These are phyloP conservation scores for Cydia splendana DNA, from an alignment of 1,140 invertebrate species.

Conservation along the genomic window DNA sequence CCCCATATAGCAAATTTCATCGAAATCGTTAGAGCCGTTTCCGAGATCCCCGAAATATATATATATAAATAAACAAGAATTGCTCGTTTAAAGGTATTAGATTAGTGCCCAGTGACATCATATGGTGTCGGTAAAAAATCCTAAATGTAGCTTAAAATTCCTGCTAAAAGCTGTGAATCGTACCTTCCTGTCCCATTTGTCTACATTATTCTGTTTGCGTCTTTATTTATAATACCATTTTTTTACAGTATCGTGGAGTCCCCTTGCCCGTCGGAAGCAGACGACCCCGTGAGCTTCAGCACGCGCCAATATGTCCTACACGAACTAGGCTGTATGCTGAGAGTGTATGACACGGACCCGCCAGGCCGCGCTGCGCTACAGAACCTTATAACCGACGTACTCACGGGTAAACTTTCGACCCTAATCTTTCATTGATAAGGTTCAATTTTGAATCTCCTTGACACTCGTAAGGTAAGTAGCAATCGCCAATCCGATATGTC, in stretches of 20 bases:
- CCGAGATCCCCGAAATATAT: no score
- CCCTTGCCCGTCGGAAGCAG: slow-evolving; percentile 59
- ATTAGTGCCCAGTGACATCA: no score
- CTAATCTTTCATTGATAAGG: neutral
- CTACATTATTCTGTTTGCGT: no score
- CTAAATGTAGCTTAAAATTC: no score
- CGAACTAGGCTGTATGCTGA: slow-evolving; percentile 68
- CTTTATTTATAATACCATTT: neutral
- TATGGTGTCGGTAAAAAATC: no score
- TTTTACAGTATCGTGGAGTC: slow-evolving; percentile 70
- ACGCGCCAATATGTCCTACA: slow-evolving; percentile 71
- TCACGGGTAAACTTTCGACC: slow-evolving; percentile 57
- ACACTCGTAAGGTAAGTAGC: slow-evolving; percentile 7
- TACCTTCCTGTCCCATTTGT: no score
- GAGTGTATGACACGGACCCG: slow-evolving; percentile 72
- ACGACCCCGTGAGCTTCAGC: slow-evolving; percentile 66
- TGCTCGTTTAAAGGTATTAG: no score
- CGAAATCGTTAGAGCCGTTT: no score
- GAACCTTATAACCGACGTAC: slow-evolving; percentile 65
- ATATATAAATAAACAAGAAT: no score
- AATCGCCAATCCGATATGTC: slow-evolving; percentile 58
- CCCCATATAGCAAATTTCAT: no score
- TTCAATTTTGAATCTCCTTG: no score
- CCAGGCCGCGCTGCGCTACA: slow-evolving; percentile 61
- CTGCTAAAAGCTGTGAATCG: no score